Base-by-base conservation (phyloP, 2,888 invertebrate species). In the Leistus spinibarbis region DNA sequence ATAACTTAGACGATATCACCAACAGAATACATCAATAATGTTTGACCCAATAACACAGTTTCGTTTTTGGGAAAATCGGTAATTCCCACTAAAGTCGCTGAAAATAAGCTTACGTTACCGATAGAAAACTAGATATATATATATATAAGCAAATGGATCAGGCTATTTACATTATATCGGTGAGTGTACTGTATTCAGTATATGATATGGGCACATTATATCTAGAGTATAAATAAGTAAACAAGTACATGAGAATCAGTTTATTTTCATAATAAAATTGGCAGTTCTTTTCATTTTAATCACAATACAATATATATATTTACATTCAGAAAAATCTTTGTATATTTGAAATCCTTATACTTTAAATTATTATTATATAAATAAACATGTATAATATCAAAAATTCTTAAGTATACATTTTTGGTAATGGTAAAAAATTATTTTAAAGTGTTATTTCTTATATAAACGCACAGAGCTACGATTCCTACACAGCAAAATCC, bases 221-320 rank as follows among this genome's bases (percentile, higher is more conserved):
- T 4, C 24, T 3, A 24, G 7, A 40, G 13, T 1, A 40, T 7
- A 60, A 23, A 54, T 7, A 16, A 56, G 22, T 20, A 70, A 17
- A 64, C 5, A 64, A 16, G 54, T 71, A 70, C 70, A 70, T 63
- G 70, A 70, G 17, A 57, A 70, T 70, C 63, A 71, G 63, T 71
- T 71, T 71, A 71, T 71, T n/a, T 71, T 71, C 71, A 71, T 54
- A 63, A 62, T 54, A 71, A 71, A 60, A 71, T 64, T 71, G 71
- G 71, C 71, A 71, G 71, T 63, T 70, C 22, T 60, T 19, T 60
- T 60, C 22, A 22, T 60, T 63, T 56, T 56, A 56, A 19, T 60
- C 60, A 60, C 60, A 60, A 60, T 60, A 60, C 60, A 60, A 60
- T 60, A 20, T 60, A 60, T 57, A 57, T 20, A 60, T 60, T 10